Percentiles rank a stretch among this genome's conserved stretches.
Conservation (phyloP, 2,888 invertebrate genomes). For the Orchesella flavescens region DNA sequence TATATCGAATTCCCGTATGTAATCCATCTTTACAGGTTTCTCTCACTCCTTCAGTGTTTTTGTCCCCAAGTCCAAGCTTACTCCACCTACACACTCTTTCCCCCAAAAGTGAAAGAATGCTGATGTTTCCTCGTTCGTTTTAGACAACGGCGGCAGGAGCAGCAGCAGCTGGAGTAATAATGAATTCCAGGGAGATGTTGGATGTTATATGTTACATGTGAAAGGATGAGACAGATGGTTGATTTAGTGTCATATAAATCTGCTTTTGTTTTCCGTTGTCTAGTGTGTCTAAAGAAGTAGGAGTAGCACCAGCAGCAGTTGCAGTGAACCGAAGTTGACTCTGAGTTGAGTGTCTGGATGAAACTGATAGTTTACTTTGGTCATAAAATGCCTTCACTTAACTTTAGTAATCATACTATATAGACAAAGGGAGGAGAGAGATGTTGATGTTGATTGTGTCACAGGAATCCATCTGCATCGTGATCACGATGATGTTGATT, state of each 20-base stretch:
- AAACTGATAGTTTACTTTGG: neutral
- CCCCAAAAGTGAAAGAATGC: neutral
- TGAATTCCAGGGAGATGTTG: no score
- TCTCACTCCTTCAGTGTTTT: neutral
- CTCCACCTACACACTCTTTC: neutral
- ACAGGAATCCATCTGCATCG: neutral
- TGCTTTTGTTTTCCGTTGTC: neutral
- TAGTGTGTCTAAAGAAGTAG: no score
- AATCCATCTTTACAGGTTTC: constrained; percentile 79
- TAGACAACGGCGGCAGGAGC: neutral
- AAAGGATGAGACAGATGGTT: no score
- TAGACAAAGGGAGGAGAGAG: neutral
- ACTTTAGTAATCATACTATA: neutral
- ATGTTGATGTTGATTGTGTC: neutral
- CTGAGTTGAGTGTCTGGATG: constrained; percentile 7
- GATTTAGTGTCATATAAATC: neutral
- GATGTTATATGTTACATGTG: no score
- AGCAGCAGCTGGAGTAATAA: no score
- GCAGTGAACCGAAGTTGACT: no score
- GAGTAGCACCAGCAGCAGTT: no score
- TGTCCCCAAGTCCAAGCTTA: no score
- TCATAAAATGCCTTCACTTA: no score
- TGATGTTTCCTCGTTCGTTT: neutral
- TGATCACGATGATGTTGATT: no score
- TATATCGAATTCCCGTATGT: constrained; percentile 85